Percentiles rank a stretch among this genome's conserved stretches.
Conservation (phyloP, 1,140 invertebrate genomes). For the Bombus pascuorum region DNA sequence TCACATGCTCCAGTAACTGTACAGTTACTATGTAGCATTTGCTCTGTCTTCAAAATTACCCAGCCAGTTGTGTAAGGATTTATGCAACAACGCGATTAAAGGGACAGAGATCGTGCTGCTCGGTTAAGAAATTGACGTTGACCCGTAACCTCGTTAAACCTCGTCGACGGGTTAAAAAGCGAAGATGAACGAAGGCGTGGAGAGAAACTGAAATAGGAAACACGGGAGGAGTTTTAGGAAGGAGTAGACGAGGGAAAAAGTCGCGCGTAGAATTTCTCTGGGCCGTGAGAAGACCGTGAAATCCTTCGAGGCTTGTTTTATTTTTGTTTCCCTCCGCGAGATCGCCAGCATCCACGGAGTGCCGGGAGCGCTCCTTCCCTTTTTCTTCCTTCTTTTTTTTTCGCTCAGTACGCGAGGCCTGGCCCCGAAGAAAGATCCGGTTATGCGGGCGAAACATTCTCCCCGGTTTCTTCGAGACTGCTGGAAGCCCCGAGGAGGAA, state of each 20-base stretch:
- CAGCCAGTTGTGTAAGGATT: neutral
- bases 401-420: neutral
- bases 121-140: conserved; percentile 63
- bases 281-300: conserved; percentile 62
- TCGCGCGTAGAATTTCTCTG: conserved; percentile 61
- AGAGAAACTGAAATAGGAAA: neutral
- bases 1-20: too few species aligned
- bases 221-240: neutral
- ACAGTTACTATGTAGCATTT: neutral
- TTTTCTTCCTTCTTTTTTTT: neutral
- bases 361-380: neutral
- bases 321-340: conserved; percentile 53
- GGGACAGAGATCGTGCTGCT: conserved; percentile 26
- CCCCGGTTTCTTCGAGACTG: conserved; percentile 49
- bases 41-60: neutral
- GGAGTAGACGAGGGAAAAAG: conserved; percentile 17
- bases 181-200: neutral
- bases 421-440: conserved; percentile 66
- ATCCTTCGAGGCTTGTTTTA: conserved; percentile 57
- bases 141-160: conserved; percentile 64
- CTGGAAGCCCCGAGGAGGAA: conserved; percentile 63
- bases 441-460: conserved; percentile 72
- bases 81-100: neutral
- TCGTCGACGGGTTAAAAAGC: conserved; percentile 21
- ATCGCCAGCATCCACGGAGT: conserved; percentile 13